Conservation (phyloP, 1,140 invertebrate genomes). For the Brachionus paranguensis region DNA sequence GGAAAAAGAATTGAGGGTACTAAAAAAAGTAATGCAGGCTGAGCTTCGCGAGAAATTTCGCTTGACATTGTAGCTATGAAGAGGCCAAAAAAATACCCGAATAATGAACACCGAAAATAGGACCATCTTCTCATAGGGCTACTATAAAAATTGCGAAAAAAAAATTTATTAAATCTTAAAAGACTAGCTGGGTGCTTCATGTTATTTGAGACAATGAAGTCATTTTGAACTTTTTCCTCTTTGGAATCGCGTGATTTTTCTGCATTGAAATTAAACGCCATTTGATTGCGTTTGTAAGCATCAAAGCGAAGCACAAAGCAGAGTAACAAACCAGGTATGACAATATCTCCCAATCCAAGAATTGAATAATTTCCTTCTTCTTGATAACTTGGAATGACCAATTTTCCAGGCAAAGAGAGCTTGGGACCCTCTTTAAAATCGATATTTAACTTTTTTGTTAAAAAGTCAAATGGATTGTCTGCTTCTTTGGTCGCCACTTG, state of each 20-base stretch:
- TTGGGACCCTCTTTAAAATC: slow-evolving; percentile 83
- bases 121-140: slow-evolving; percentile 45
- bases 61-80: slow-evolving; percentile 92
- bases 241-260: slow-evolving; percentile 64
- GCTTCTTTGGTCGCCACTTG: slow-evolving; percentile 84
- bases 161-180: background rate
- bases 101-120: slow-evolving; percentile 95
- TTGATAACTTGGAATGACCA: slow-evolving; percentile 81
- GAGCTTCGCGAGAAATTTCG: slow-evolving; percentile 93
- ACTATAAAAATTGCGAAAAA: background rate
- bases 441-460: slow-evolving; percentile 80
- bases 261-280: background rate
- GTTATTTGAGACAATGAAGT: background rate
- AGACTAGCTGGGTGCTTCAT: background rate
- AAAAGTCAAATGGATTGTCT: slow-evolving; percentile 75
- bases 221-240: background rate
- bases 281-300: slow-evolving; percentile 68
- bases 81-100: slow-evolving; percentile 92
- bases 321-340: slow-evolving; percentile 87
- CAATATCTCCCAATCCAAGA: slow-evolving; percentile 90
- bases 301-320: slow-evolving; percentile 91
- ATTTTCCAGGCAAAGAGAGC: slow-evolving; percentile 86
- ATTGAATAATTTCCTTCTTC: slow-evolving; percentile 91
- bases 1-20: slow-evolving; percentile 93
- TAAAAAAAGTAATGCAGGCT: slow-evolving; percentile 89